phyloP scores from a whole-genome alignment of 2,888 invertebrate genomes.

The Ophion obscuratus region DNA sequence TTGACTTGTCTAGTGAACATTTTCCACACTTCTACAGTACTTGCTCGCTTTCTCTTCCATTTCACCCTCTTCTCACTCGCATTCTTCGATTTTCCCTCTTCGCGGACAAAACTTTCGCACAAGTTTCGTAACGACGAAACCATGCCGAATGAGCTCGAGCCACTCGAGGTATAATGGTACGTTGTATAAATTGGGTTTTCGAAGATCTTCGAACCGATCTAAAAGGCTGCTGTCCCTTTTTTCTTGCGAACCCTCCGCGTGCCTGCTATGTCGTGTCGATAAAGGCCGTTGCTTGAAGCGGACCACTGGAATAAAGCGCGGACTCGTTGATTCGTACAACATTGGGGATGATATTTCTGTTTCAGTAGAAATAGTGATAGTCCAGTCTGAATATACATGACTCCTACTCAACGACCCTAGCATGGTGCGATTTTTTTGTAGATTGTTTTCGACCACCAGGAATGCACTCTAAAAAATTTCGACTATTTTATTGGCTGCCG shows the following conservation, averaged over 20 bases:
- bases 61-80: constrained; percentile 7
- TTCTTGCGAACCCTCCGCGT: neutral
- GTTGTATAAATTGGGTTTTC: constrained; percentile 65
- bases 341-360: too few relatives aligned
- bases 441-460: too few relatives aligned
- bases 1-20: constrained; percentile 21
- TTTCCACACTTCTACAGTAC: constrained; percentile 10
- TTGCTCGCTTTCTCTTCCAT: constrained; percentile 13
- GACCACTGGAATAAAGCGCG: too few relatives aligned
- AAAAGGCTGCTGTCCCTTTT: neutral
- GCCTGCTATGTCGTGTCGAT: neutral
- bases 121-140: constrained; percentile 49
- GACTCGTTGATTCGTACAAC: too few relatives aligned
- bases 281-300: neutral
- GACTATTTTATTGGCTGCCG: too few relatives aligned
- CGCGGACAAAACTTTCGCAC: constrained; percentile 52
- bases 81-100: constrained; percentile 26
- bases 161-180: constrained; percentile 21
- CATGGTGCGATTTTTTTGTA: too few relatives aligned
- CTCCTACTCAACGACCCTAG: too few relatives aligned
- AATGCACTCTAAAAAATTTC: too few relatives aligned
- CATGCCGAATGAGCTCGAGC: constrained; percentile 25
- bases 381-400: too few relatives aligned
- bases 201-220: constrained; percentile 8
- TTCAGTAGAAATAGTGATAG: too few relatives aligned